Conservation (phyloP, 2,797 vertebrate genomes). For the Cynopterus sphinx region DNA sequence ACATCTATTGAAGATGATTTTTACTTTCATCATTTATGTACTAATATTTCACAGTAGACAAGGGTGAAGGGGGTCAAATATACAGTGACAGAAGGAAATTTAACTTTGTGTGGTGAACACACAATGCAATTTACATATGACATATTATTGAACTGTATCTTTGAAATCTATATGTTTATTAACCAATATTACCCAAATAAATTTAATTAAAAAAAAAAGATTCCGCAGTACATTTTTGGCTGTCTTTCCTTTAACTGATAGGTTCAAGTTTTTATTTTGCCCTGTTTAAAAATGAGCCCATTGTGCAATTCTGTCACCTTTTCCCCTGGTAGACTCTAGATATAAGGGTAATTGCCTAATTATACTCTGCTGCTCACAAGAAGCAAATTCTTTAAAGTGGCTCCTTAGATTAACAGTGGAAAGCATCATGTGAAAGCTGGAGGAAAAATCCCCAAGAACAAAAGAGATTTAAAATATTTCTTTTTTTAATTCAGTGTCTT, state of each 20-base stretch:
- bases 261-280: slow-evolving; percentile 57
- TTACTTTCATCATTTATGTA: not conserved
- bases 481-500: not conserved
- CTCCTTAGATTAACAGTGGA: slow-evolving; percentile 59
- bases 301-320: slow-evolving; percentile 39
- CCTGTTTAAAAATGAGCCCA: slow-evolving; percentile 70
- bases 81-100: too few species aligned
- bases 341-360: slow-evolving; percentile 64
- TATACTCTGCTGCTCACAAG: slow-evolving; percentile 53
- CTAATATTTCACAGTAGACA: not conserved
- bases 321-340: slow-evolving; percentile 18
- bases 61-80: too few species aligned
- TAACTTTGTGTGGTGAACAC: too few species aligned
- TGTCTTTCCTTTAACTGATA: slow-evolving; percentile 31
- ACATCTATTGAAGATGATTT: not conserved
- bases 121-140: too few species aligned
- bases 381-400: slow-evolving; percentile 64
- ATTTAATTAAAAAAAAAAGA: not conserved
- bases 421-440: slow-evolving; percentile 42
- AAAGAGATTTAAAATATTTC: not conserved
- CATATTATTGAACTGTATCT: too few species aligned
- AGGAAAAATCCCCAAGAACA: slow-evolving; percentile 53
- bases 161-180: too few species aligned
- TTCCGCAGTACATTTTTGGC: not conserved
- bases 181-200: too few species aligned